Conservation (phyloP, 2,888 invertebrate species). For the Dromius quadrimaculatus region DNA sequence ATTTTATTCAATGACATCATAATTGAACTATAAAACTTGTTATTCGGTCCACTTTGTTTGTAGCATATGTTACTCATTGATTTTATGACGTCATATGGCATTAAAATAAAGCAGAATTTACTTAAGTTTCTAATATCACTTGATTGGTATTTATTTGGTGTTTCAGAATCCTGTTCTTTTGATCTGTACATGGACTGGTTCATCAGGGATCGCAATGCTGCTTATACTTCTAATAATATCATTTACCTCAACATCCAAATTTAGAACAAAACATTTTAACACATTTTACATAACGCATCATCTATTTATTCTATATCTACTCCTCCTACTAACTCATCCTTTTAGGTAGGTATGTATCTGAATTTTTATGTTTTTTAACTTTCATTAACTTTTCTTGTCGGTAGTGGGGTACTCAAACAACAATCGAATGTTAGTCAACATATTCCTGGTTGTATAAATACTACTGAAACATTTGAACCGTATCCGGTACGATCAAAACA, state of each 20-base stretch:
- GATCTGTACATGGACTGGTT: conserved; percentile 65
- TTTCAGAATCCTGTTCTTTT: conserved; percentile 66
- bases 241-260: conserved; percentile 66
- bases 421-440: conserved; percentile 53
- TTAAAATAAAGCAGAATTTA: background rate
- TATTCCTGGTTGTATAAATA: conserved; percentile 51
- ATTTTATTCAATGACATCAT: background rate
- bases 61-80: background rate
- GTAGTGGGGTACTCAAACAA: conserved; percentile 53
- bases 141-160: conserved; percentile 46
- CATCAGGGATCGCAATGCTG: conserved; percentile 69
- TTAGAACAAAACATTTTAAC: conserved; percentile 68
- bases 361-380: background rate
- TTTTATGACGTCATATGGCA: background rate
- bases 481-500: conserved; percentile 19
- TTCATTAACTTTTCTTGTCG: background rate
- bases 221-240: conserved; percentile 67
- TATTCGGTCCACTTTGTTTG: background rate
- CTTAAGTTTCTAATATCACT: background rate
- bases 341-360: conserved; percentile 66
- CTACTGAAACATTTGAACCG: background rate
- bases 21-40: background rate
- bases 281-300: conserved; percentile 71
- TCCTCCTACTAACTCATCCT: conserved; percentile 69
- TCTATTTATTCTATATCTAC: conserved; percentile 68